Conservation (phyloP, 2,888 invertebrate species). For the Drosophila flavopinicola region DNA sequence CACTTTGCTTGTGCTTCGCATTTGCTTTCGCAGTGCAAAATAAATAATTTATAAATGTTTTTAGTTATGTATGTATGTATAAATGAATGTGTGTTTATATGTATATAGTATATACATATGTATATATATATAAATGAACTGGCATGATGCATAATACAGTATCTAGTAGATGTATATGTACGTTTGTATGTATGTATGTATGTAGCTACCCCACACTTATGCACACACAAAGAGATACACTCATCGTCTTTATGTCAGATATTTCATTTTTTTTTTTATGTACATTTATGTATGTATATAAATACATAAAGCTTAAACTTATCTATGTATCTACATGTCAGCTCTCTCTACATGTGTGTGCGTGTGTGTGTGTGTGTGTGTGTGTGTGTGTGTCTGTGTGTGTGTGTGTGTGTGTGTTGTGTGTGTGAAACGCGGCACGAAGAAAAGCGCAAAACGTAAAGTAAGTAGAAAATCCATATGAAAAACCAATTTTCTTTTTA, state of each 20-base stretch:
- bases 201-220: neutral
- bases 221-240: neutral
- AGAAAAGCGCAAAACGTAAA: conserved; percentile 48
- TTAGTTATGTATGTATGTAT: neutral
- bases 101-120: neutral
- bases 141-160: conserved; percentile 2
- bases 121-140: neutral
- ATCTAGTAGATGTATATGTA: neutral
- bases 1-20: conserved; percentile 40
- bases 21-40: conserved; percentile 36
- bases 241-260: conserved; percentile 5
- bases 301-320: conserved; percentile 3
- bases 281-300: neutral
- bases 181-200: neutral
- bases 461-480: conserved; percentile 44
- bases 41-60: conserved; percentile 38
- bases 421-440: conserved; percentile 29
- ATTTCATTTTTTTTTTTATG: conserved; percentile 1
- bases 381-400: too few species aligned
- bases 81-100: neutral
- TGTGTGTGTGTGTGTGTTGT: too few species aligned
- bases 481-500: conserved; percentile 68
- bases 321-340: conserved; percentile 19
- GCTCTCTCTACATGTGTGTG: conserved; percentile 17
- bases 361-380: too few species aligned